Evolutionary conservation across 2,888 invertebrate genomes (phyloP).

Genomic region (Drosophila austrosaltans): DNA sequence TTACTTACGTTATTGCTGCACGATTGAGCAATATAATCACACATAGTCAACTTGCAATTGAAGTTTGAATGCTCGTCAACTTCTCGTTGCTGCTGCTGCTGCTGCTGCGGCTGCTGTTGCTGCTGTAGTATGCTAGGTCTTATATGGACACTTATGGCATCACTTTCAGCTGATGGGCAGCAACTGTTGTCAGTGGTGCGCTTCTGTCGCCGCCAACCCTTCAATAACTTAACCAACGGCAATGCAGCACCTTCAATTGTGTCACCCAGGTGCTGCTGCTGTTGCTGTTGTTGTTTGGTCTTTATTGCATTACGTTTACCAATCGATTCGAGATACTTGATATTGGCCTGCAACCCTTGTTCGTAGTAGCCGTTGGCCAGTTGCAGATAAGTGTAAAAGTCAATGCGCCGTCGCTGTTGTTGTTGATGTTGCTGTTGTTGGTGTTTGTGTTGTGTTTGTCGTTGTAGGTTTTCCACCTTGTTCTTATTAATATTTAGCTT

Average conservation of each 20-base stretch:
- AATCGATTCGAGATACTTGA: constrained; percentile 82
- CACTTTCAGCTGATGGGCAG: constrained; percentile 7
- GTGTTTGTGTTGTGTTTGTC: constrained; percentile 43
- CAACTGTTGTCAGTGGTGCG: constrained; percentile 9
- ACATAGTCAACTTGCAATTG: constrained; percentile 48
- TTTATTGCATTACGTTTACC: constrained; percentile 75
- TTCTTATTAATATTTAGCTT: constrained; percentile 68
- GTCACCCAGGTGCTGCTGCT: constrained; percentile 30
- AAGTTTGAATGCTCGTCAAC: not conserved
- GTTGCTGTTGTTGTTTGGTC: constrained; percentile 35
- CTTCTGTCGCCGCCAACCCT: constrained; percentile 42
- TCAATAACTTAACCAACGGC: constrained; percentile 47
- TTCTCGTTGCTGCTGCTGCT: constrained; percentile 11
- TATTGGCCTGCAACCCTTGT: constrained; percentile 80
- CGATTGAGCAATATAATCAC: constrained; percentile 40
- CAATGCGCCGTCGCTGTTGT: constrained; percentile 44
- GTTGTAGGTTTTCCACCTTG: constrained; percentile 64
- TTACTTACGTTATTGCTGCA: too few species aligned
- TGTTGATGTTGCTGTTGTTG: constrained; percentile 35
- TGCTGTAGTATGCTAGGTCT: constrained; percentile 42
- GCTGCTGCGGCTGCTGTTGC: constrained; percentile 13
- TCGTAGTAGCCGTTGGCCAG: constrained; percentile 82
- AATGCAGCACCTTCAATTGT: constrained; percentile 6
- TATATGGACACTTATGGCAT: constrained; percentile 78
- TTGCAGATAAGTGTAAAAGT: constrained; percentile 69